phyloP scores from a whole-genome alignment of 2,113 vertebrate species.

The Cacatua alba region DNA sequence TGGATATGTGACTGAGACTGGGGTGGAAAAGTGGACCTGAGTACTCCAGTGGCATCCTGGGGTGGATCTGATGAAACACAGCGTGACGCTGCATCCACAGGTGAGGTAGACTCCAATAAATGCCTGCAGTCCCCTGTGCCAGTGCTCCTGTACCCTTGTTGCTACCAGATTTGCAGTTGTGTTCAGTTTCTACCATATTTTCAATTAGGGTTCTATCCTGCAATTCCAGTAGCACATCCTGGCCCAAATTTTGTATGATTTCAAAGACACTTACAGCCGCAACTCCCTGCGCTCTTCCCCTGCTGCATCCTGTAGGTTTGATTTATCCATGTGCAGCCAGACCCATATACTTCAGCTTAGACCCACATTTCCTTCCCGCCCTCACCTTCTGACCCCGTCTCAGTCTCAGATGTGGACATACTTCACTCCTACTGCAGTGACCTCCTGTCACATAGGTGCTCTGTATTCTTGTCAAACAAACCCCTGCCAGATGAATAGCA shows the following conservation, averaged over 20 bases:
- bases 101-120: neutral
- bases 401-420: neutral
- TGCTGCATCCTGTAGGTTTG: neutral
- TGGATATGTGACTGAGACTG: rapidly evolving
- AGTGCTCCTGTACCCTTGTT: rapidly evolving
- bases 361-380: neutral
- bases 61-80: neutral
- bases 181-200: neutral
- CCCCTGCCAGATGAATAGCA: neutral
- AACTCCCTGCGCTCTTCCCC: neutral
- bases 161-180: neutral
- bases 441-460: slow-evolving; percentile 12
- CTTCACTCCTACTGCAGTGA: neutral
- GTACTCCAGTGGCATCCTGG: neutral
- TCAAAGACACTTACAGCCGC: neutral
- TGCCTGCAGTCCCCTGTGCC: neutral
- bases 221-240: neutral
- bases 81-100: rapidly evolving
- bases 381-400: neutral
- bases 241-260: neutral
- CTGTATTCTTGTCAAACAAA: neutral
- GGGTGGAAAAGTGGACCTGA: neutral
- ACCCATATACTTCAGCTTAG: neutral
- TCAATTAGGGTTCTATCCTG: rapidly evolving
- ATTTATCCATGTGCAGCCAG: neutral